Conservation (phyloP, 2,888 invertebrate species). For the Athrips mouffetella region DNA sequence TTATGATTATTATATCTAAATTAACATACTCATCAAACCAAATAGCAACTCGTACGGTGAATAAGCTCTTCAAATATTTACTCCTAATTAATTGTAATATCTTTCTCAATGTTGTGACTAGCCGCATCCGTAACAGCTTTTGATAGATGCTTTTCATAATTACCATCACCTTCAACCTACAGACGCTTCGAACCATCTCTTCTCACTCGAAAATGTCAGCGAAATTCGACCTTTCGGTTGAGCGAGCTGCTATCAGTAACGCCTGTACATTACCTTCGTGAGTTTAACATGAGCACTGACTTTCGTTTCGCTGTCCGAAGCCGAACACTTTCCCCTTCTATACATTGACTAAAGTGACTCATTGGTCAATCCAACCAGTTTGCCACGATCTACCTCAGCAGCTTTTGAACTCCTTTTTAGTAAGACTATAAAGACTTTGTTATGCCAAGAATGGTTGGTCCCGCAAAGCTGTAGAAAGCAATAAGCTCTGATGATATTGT, state of each 20-base stretch:
- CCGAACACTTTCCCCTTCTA: constrained; percentile 61
- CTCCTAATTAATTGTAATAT: too few species aligned
- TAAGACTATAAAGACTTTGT: not conserved
- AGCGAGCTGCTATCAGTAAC: constrained; percentile 9
- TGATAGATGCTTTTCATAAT: not conserved
- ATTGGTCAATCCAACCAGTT: constrained; percentile 32
- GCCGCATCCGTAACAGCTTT: too few species aligned
- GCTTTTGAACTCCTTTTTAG: not conserved
- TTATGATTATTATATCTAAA: too few species aligned
- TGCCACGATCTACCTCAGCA: constrained; percentile 13
- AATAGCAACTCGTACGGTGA: too few species aligned
- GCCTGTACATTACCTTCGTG: not conserved
- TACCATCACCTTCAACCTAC: not conserved
- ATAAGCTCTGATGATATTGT: not conserved
- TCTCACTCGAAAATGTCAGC: constrained; percentile 24
- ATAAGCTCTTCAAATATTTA: too few species aligned
- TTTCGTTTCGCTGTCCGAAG: constrained; percentile 63
- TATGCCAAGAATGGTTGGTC: not conserved
- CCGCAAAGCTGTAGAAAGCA: constrained; percentile 26
- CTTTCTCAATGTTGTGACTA: too few species aligned
- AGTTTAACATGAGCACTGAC: constrained; percentile 32
- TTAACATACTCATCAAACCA: too few species aligned
- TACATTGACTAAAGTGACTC: constrained; percentile 42
- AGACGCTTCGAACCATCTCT: not conserved
- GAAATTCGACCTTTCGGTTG: constrained; percentile 41